These are phyloP conservation scores for Acleris laterana DNA, from an alignment of 2,888 invertebrate genomes.

Conservation along the genomic window DNA sequence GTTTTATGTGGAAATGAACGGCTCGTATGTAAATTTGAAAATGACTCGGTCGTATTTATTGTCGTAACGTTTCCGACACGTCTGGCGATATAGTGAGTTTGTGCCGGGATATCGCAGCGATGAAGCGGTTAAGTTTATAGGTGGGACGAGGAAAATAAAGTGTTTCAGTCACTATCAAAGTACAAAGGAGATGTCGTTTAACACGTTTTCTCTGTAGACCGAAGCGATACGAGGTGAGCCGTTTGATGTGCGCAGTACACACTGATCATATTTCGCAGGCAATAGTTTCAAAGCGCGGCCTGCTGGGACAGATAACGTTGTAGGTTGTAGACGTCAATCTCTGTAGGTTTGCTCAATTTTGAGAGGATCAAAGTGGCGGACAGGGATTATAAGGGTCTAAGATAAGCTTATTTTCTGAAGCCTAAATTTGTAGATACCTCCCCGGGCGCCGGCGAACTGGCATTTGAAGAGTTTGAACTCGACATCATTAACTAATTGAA, in stretches of 20 bases:
- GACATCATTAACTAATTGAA: neutral
- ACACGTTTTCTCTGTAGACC: constrained; percentile 47
- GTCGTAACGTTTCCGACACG: constrained; percentile 1
- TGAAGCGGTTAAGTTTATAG: constrained; percentile 45
- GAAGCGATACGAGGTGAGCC: constrained; percentile 46
- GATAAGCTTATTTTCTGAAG: constrained; percentile 79
- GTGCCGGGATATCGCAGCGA: constrained; percentile 38
- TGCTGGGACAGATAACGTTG: constrained; percentile 75
- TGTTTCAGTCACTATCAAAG: constrained; percentile 40
- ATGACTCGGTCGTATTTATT: constrained; percentile 16
- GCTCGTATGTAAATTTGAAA: constrained; percentile 23
- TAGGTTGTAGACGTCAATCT: constrained; percentile 79
- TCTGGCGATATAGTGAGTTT: neutral
- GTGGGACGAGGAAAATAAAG: constrained; percentile 43
- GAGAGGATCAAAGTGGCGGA: constrained; percentile 79
- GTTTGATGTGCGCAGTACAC: constrained; percentile 45
- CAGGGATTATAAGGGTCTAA: constrained; percentile 81
- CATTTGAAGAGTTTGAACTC: constrained; percentile 6
- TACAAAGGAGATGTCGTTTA: constrained; percentile 47
- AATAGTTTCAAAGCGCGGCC: constrained; percentile 67
- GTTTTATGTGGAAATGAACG: constrained; percentile 41
- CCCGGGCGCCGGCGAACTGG: constrained; percentile 32
- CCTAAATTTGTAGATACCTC: constrained; percentile 74
- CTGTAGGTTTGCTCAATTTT: constrained; percentile 73
- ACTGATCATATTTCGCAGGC: constrained; percentile 53